phyloP scores from a whole-genome alignment of 1,140 invertebrate genomes.

The Drosophila santomea region DNA sequence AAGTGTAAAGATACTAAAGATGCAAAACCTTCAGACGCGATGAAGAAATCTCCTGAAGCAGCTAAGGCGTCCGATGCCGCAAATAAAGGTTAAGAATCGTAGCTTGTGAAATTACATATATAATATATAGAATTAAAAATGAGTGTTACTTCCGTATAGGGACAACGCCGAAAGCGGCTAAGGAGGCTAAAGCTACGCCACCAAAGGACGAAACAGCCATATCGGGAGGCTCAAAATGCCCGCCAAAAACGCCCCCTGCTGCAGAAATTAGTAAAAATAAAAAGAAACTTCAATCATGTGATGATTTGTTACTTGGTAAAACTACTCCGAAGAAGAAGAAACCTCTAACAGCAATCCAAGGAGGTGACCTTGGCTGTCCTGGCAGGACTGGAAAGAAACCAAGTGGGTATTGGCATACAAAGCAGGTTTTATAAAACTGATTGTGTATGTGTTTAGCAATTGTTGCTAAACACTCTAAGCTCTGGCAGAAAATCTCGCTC shows the following conservation, averaged over 20 bases:
- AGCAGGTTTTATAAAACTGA: background rate
- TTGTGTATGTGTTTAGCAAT: background rate
- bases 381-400: background rate
- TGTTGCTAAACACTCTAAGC: background rate
- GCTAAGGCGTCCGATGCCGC: background rate
- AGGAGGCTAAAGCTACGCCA: background rate
- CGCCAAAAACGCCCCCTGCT: background rate
- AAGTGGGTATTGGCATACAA: background rate
- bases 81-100: background rate
- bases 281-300: background rate
- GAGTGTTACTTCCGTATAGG: background rate
- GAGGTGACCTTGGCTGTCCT: constrained; percentile 3
- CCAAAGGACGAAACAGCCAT: constrained; percentile 2
- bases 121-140: background rate
- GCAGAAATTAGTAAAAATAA: background rate
- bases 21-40: background rate
- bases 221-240: background rate
- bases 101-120: background rate
- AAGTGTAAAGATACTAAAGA: constrained; percentile 2
- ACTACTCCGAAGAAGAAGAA: background rate
- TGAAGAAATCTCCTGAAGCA: background rate
- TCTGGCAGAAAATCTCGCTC: constrained; percentile 2
- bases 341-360: constrained; percentile 1
- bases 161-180: background rate
- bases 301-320: background rate